Evolutionary conservation across 2,113 vertebrate species (phyloP).

Genomic region (Callospermophilus lateralis): DNA sequence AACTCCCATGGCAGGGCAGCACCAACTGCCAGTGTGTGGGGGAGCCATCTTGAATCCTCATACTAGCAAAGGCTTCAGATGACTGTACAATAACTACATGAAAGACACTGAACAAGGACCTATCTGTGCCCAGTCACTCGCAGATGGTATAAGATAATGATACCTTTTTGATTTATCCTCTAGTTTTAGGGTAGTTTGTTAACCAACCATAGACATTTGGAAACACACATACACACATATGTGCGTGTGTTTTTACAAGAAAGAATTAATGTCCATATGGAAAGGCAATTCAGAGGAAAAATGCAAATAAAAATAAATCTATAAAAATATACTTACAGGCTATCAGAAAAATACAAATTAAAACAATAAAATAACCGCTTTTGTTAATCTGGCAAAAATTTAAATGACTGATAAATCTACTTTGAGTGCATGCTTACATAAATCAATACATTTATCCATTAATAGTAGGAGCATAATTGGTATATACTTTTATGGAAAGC

Average conservation of each 20-base stretch:
- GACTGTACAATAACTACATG: neutral
- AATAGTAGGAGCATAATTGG: neutral
- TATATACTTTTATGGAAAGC: neutral
- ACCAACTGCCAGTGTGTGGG: rapidly evolving
- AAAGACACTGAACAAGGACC: neutral
- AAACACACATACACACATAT: neutral
- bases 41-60: neutral
- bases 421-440: neutral
- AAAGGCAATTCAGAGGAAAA: neutral
- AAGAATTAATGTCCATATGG: neutral
- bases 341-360: neutral
- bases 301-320: neutral
- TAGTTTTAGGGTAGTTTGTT: neutral
- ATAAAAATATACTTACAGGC: neutral
- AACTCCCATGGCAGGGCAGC: neutral
- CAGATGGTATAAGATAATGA: neutral
- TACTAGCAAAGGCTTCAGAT: neutral
- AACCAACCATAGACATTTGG: neutral
- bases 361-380: neutral
- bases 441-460: neutral
- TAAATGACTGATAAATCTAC: neutral
- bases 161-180: neutral
- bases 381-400: neutral
- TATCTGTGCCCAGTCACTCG: too few relatives aligned
- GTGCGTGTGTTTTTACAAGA: neutral